Evolutionary conservation across 2,888 invertebrate genomes (phyloP), one percentile per base, ranked within the genome.

Genomic region (Xestia xanthographa): DNA sequence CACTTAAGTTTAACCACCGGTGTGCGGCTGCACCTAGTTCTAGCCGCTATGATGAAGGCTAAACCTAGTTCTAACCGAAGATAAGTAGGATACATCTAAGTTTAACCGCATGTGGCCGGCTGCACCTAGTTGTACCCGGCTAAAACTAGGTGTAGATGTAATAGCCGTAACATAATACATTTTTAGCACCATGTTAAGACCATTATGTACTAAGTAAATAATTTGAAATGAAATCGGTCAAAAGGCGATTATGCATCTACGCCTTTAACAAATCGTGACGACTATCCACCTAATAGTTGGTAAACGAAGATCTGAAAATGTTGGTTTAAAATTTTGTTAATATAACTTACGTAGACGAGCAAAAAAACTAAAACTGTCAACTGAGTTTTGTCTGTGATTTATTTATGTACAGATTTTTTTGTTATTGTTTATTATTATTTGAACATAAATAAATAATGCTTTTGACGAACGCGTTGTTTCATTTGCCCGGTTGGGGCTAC

Each of bases 321-420:
- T 22, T 38, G 34, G 17, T 26, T 45, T 17, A 34, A 14, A 5
- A 22, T 68, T 53, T 68, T n/a, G 5, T 56, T 68, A n/a, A 12
- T 38, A 43, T 26, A 14, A n/a, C n/a, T n/a, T n/a, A n/a, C n/a
- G n/a, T 60, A 20, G n/a, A 43, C 50, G 26, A n/a, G 11, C 4
- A 63, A 74, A 45, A 0, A 29, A 22, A 56, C 45, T 72, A 72
- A 75, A 72, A 63, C 29, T 58, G 62, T 75, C 79, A 66, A 66
- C 75, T 85, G 58, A 68, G 69, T 88, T 87, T 86, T 83, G 79
- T 88, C 90, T 90, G 89, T 90, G 89, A 90, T 89, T 86, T 88
- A 84, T 86, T 88, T 90, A 82, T 88, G 85, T 84, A 82, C 77
- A 86, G 76, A 85, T 82, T 72, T 85, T 80, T 86, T 83, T 45